phyloP scores from a whole-genome alignment of 1,140 invertebrate species.

The Cotesia typhae region DNA sequence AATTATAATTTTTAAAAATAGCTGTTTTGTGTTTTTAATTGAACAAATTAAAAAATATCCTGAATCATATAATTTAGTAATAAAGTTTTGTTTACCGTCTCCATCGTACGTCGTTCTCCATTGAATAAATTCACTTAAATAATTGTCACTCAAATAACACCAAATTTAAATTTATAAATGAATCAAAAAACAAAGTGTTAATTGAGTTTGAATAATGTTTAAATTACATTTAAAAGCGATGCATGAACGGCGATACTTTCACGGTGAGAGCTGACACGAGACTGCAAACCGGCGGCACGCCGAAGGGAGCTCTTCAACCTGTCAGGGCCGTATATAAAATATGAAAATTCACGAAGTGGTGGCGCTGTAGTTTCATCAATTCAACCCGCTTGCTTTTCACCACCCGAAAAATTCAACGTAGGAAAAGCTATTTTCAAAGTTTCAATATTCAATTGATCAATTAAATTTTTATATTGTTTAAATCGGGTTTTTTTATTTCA shows the following conservation, averaged over 20 bases:
- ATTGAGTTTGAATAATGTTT: background rate
- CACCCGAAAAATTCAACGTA: too few relatives aligned
- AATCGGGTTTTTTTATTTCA: background rate
- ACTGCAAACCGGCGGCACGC: slow-evolving; percentile 45
- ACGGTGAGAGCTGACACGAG: slow-evolving; percentile 41
- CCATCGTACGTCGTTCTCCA: slow-evolving; percentile 54
- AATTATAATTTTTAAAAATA: too few relatives aligned
- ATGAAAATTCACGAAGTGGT: slow-evolving; percentile 25
- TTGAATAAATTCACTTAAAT: slow-evolving; percentile 31
- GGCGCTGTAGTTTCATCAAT: background rate
- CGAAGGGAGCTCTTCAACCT: slow-evolving; percentile 33
- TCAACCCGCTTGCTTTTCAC: background rate
- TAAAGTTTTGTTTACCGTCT: slow-evolving; percentile 29
- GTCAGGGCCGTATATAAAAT: slow-evolving; percentile 44
- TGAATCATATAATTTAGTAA: background rate
- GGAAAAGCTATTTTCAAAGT: too few relatives aligned
- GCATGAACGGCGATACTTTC: background rate
- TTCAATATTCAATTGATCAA: too few relatives aligned
- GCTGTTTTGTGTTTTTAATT: too few relatives aligned
- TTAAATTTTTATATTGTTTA: too few relatives aligned
- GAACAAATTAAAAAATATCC: background rate
- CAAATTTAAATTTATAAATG: slow-evolving; percentile 7
- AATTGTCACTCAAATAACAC: slow-evolving; percentile 4
- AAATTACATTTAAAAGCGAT: background rate
- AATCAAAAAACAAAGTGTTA: background rate